These are phyloP conservation scores for Salticus scenicus DNA, from an alignment of 2,888 invertebrate species.

Conservation along the genomic window DNA sequence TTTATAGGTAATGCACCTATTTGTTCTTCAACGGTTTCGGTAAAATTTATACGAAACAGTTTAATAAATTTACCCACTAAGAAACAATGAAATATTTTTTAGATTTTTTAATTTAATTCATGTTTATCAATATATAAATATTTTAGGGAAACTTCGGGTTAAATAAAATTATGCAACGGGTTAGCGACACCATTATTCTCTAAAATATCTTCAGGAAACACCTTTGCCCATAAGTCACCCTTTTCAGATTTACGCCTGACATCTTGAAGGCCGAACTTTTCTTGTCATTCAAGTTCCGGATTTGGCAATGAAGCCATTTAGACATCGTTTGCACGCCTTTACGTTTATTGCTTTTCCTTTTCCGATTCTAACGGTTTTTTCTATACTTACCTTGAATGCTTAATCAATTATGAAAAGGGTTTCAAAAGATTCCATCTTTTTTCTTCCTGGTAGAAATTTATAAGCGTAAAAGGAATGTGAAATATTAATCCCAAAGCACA, in stretches of 20 bases:
- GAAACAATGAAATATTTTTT: too few species aligned
- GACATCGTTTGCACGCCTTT: neutral
- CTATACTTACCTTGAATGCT: neutral
- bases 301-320: slow-evolving; percentile 12
- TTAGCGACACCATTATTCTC: neutral
- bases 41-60: too few species aligned
- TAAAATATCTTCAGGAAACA: neutral
- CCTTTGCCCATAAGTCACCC: neutral
- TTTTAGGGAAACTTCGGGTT: too few species aligned
- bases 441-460: too few species aligned
- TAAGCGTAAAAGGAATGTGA: too few species aligned
- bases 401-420: neutral
- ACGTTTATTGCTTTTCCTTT: neutral
- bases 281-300: slow-evolving; percentile 2
- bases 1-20: too few species aligned
- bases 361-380: neutral
- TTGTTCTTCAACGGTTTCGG: too few species aligned
- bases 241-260: neutral
- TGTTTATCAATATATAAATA: too few species aligned
- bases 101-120: too few species aligned
- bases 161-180: neutral
- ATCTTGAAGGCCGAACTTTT: neutral
- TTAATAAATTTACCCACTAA: too few species aligned
- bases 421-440: neutral
- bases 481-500: too few species aligned